Evolutionary conservation across 2,888 invertebrate genomes (phyloP).

Genomic region (Drosophila austrosaltans): DNA sequence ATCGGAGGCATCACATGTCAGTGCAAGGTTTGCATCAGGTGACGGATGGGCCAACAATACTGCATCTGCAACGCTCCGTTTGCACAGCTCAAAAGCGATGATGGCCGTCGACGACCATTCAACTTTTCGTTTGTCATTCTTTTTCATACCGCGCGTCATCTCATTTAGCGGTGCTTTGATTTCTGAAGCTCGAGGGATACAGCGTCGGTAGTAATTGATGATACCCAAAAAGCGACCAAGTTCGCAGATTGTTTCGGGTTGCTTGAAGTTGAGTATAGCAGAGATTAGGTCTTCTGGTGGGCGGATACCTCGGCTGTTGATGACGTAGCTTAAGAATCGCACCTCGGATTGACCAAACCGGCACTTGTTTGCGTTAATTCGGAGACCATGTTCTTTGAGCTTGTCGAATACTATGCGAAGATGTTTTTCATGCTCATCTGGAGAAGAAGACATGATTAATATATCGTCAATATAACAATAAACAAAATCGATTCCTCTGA

Average conservation of each 20-base stretch:
- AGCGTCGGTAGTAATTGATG: slow-evolving; percentile 10
- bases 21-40: not conserved
- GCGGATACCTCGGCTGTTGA: too few relatives aligned
- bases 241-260: not conserved
- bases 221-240: not conserved
- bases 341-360: too few relatives aligned
- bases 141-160: not conserved
- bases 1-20: too few relatives aligned
- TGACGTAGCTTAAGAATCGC: too few relatives aligned
- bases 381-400: too few relatives aligned
- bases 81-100: not conserved
- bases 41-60: not conserved
- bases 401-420: too few relatives aligned
- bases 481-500: not conserved
- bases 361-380: too few relatives aligned
- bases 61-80: slow-evolving; percentile 4
- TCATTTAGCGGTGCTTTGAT: not conserved
- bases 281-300: not conserved
- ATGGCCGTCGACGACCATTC: not conserved
- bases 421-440: too few relatives aligned
- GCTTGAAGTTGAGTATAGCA: not conserved
- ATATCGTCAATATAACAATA: not conserved
- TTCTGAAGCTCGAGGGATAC: slow-evolving; percentile 5
- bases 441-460: too few relatives aligned
- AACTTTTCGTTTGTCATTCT: slow-evolving; percentile 15